Base-by-base conservation (phyloP, 2,888 invertebrate genomes). In the Seira ritae region DNA sequence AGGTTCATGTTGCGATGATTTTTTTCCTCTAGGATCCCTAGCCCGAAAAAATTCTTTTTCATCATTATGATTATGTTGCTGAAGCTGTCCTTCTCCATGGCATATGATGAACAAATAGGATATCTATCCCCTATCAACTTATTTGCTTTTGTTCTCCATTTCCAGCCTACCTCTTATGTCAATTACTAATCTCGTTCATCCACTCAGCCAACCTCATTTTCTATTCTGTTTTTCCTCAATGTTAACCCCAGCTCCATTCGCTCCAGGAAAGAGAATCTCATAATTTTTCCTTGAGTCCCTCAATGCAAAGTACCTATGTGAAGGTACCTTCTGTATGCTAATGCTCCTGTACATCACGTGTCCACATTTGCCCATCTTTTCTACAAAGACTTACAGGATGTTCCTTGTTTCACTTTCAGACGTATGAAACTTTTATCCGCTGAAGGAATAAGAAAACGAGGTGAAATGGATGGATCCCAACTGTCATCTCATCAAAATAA, bases 161-260 rank as follows among this genome's bases (percentile, higher is more conserved):
- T 31, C 31, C 8, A 31, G 31, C 72, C 50, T 67, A 62, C 70
- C 60, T 74, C 80, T 81, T 65, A 77, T 77, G 82, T 73, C 82
- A 77, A 82, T 82, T 82, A 82, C 77, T 82, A 82, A 82, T 82
- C 82, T 77, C 82, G 77, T 72, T 82, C 77, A 77, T 77, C 77
- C 82, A 82, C 82, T 82, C 81, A 76, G 76, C 24, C 60, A 23
- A 60, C 66, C 65, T 75, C 55, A 55, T 55, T 15, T 17, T 15
- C 17, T 55, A 55, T 55, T 55, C 55, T 55, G 55, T 3, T 55
- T 55, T 55, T 55, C 17, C n/a, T 15, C 3, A 12, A 55, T 15
- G 17, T 55, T 55, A 17, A 17, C 55, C 37, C 19, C 68, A 31
- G 23, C 69, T 37, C 22, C 68, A 37, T 50, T 3, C 17, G 62